Base-by-base conservation (phyloP, 2,888 invertebrate species). In the Eristalis arbustorum region DNA sequence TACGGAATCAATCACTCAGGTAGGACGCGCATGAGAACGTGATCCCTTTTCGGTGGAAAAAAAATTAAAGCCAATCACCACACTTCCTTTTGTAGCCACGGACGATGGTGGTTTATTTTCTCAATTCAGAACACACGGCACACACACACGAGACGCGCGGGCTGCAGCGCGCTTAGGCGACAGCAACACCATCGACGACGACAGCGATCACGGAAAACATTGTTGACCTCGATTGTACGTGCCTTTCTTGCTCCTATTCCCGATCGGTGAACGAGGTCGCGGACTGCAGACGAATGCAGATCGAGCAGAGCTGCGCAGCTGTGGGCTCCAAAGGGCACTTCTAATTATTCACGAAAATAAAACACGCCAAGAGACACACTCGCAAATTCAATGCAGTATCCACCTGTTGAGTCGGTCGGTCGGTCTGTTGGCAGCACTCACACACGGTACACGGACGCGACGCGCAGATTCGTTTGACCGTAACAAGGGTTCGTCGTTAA, bases 391-490 rank as follows among this genome's bases (percentile, higher is more conserved):
- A 49, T 49, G 18, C 56, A 84, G 61, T 57, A 79, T 87, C 74
- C 87, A 87, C 87, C 78, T 87, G 87, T 87, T 87, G 76, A 37
- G 64, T 73, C 42, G 73, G 40, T 66, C 8, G 49, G 42, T 68
- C 56, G 31, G 59, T 31, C 31, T 31, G 31, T 31, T 31, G 37
- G 61, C 25, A 49, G 49, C 49, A 49, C 18, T 49, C 49, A 49
- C 49, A 49, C 78, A 83, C 83, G 83, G 78, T 75, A 56, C 83
- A 56, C 83, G 83, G 87, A 73, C 87, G 79, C 87, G 83, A 83
- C 87, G 87, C 83, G 83, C 79, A 78, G 83, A 37, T 83, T 83
- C 72, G 87, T 79, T 87, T 87, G 78, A 75, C 87, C 87, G 83
- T 87, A 67, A 83, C 87, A 87, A 78, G 74, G 78, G 87, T 83